A percentile compares a stretch with the other conserved stretches of the same genome.
These are phyloP conservation scores for Coracias cyanogaster DNA, from an alignment of 2,797 vertebrate species.

Conservation along the genomic window DNA sequence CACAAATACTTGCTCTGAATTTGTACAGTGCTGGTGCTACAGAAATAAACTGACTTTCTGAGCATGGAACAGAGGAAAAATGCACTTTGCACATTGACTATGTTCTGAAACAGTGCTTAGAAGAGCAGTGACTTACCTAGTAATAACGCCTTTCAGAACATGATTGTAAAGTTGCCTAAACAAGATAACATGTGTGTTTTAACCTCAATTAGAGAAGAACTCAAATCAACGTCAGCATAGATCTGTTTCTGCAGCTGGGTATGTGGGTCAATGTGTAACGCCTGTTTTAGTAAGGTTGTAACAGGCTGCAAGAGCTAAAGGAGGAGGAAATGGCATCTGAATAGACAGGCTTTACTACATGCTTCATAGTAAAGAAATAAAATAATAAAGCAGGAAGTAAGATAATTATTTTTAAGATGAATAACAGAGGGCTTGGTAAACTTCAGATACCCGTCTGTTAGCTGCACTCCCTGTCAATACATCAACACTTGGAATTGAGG, in stretches of 20 bases:
- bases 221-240: background rate
- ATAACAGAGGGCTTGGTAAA: rapidly evolving
- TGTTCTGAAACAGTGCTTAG: background rate
- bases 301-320: background rate
- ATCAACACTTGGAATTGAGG: rapidly evolving
- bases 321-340: background rate
- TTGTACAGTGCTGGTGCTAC: background rate
- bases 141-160: background rate
- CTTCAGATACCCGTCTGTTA: rapidly evolving
- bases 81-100: rapidly evolving
- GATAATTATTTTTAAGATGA: background rate
- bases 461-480: rapidly evolving
- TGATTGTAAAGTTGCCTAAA: background rate
- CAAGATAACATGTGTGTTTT: background rate
- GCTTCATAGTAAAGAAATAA: background rate
- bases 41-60: background rate
- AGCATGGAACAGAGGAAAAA: background rate
- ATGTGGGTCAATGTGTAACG: rapidly evolving
- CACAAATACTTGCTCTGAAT: background rate
- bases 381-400: background rate
- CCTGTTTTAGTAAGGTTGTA: background rate
- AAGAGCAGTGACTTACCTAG: background rate
- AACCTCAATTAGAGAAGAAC: background rate
- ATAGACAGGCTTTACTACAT: background rate
- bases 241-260: background rate